A percentile compares a stretch with the other conserved stretches of the same genome.
phyloP scores from a whole-genome alignment of 2,797 vertebrate species.

The Paratrypauchen microcephalus region DNA sequence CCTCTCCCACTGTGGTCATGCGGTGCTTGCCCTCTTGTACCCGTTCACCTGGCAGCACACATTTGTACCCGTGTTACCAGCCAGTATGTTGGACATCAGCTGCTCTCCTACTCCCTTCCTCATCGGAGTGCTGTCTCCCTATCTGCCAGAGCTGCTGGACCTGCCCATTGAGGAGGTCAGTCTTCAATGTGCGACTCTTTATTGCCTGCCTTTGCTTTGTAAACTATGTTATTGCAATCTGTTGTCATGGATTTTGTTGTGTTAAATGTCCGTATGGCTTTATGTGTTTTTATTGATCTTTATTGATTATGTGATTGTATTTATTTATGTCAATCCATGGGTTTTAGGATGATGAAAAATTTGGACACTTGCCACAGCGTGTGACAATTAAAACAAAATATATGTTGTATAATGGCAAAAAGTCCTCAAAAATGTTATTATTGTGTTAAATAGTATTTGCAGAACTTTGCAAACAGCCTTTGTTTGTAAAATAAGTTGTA shows the following conservation, averaged over 20 bases:
- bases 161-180: slow-evolving; percentile 95
- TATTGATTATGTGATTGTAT: too few relatives aligned
- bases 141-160: slow-evolving; percentile 87
- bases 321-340: too few relatives aligned
- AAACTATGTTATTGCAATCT: not conserved
- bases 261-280: not conserved
- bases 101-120: slow-evolving; percentile 97
- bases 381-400: too few relatives aligned
- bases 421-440: too few relatives aligned
- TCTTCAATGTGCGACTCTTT: slow-evolving; percentile 1
- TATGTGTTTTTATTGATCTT: too few relatives aligned
- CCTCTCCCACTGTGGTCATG: slow-evolving; percentile 90
- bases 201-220: not conserved
- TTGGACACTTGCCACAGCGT: too few relatives aligned
- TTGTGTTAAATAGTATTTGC: too few relatives aligned
- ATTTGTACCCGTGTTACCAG: slow-evolving; percentile 92
- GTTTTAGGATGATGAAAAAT: too few relatives aligned
- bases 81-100: slow-evolving; percentile 95
- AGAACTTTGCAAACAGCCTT: too few relatives aligned
- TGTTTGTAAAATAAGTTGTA: not conserved
- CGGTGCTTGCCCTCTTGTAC: slow-evolving; percentile 88
- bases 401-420: too few relatives aligned
- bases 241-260: not conserved
- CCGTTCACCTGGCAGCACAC: slow-evolving; percentile 99
- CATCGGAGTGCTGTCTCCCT: slow-evolving; percentile 91